phyloP scores from a whole-genome alignment of 2,888 invertebrate genomes.

The Corythucha ciliata region DNA sequence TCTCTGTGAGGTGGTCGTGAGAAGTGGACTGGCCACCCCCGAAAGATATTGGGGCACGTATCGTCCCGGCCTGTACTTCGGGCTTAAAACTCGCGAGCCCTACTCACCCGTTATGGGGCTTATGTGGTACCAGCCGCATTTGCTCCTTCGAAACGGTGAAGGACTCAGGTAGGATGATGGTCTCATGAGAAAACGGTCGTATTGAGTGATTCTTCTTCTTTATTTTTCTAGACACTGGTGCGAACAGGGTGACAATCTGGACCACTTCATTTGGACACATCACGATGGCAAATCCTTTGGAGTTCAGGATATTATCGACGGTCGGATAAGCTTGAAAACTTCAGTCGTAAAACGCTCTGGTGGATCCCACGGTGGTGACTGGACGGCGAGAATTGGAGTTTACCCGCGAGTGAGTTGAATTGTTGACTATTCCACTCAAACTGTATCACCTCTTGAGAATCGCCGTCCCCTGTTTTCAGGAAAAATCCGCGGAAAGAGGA shows the following conservation, averaged over 20 bases:
- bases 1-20: constrained; percentile 53
- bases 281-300: constrained; percentile 93
- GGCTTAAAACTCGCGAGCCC: constrained; percentile 82
- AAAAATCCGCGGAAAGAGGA: constrained; percentile 39
- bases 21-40: constrained; percentile 60
- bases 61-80: constrained; percentile 78
- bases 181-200: too few species aligned
- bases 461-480: constrained; percentile 19
- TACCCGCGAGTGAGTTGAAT: constrained; percentile 44
- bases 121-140: constrained; percentile 87
- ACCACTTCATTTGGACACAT: constrained; percentile 69
- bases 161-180: constrained; percentile 54
- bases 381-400: constrained; percentile 76
- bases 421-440: neutral
- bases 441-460: neutral
- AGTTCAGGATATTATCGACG: constrained; percentile 76
- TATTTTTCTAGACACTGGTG: constrained; percentile 71
- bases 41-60: constrained; percentile 92
- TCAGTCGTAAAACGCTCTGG: constrained; percentile 79
- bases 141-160: constrained; percentile 56
- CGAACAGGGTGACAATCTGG: constrained; percentile 72
- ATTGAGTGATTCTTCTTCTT: too few species aligned
- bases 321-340: constrained; percentile 64
- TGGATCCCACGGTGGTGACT: constrained; percentile 79
- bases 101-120: constrained; percentile 82